phyloP scores from a whole-genome alignment of 2,113 vertebrate genomes.

The Eublepharis macularius region DNA sequence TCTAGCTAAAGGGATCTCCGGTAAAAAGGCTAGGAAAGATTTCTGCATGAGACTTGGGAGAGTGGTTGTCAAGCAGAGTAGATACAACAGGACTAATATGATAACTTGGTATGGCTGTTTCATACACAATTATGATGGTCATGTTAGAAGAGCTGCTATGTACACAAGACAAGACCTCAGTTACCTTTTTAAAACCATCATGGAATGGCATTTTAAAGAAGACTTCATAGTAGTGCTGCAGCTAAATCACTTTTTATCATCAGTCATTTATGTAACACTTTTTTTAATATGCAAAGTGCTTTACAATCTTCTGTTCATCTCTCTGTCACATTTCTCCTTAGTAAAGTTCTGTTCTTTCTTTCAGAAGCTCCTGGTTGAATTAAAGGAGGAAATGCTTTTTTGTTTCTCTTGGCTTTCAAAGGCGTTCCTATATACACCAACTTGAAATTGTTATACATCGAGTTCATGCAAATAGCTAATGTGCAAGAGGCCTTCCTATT shows the following conservation, averaged over 20 bases:
- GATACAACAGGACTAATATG: neutral
- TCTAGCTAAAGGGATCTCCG: neutral
- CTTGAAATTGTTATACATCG: constrained; percentile 22
- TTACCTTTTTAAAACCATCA: neutral
- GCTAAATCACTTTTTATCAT: rapidly evolving
- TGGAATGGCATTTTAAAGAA: neutral
- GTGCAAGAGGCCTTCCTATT: constrained; percentile 32
- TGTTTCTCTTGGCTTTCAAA: neutral
- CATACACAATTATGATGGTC: neutral
- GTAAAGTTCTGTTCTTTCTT: rapidly evolving
- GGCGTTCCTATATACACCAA: neutral
- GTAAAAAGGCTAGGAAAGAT: neutral
- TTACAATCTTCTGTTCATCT: constrained; percentile 8
- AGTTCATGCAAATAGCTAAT: neutral
- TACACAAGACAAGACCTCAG: no score
- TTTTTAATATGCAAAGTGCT: constrained; percentile 22
- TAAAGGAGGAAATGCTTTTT: neutral
- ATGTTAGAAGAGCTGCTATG: neutral
- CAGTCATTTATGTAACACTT: constrained; percentile 7
- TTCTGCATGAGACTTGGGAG: neutral
- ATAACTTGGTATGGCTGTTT: neutral
- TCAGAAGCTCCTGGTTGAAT: constrained; percentile 9
- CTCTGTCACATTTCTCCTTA: neutral
- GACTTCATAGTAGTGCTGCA: rapidly evolving
- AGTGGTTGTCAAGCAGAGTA: neutral